Conservation (phyloP, 2,113 vertebrate genomes). For the Paramormyrops kingsleyae region DNA sequence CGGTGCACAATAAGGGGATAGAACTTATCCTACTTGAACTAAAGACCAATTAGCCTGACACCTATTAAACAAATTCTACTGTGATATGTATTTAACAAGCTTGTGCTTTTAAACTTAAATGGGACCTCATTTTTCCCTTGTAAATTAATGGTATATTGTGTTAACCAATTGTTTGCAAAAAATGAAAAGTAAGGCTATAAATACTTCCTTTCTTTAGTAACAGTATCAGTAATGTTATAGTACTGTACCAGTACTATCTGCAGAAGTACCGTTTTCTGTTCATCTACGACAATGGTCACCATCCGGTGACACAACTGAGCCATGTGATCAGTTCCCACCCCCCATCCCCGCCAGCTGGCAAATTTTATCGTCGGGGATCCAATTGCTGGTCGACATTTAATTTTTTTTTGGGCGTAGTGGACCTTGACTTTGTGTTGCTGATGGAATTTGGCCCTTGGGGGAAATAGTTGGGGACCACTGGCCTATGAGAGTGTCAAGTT, state of each 20-base stretch:
- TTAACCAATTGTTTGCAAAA: background rate
- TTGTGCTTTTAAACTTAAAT: background rate
- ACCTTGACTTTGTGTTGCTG: background rate
- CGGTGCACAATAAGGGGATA: background rate
- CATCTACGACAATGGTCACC: background rate
- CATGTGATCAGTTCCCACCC: background rate
- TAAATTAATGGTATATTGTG: background rate
- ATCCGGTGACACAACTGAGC: background rate
- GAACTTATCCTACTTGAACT: background rate
- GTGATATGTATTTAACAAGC: background rate
- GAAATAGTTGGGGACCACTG: background rate
- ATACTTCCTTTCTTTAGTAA: background rate
- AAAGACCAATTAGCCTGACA: constrained; percentile 3
- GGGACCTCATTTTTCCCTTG: background rate
- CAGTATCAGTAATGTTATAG: background rate
- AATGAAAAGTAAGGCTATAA: background rate
- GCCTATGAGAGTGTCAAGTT: background rate
- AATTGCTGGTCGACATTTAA: background rate
- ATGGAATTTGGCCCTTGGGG: background rate
- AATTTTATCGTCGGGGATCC: background rate
- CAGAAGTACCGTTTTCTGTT: background rate
- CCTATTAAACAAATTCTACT: constrained; percentile 5
- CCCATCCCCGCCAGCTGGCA: background rate
- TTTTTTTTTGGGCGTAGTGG: background rate
- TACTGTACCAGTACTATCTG: background rate